Evolutionary conservation across 2,888 invertebrate genomes (phyloP).

Genomic region (Conomelus anceps): DNA sequence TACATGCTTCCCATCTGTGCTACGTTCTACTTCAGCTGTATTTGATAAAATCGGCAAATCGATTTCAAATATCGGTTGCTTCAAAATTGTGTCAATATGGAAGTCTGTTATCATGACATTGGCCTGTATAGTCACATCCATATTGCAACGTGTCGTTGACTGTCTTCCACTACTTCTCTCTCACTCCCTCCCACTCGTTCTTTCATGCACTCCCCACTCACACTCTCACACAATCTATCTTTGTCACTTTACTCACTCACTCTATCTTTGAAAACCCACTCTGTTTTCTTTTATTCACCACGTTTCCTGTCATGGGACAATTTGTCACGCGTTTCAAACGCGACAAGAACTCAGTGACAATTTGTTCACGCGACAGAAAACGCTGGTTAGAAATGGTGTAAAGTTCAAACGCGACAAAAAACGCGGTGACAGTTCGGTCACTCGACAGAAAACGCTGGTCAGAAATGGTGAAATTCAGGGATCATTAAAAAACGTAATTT

Average conservation of each 20-base stretch:
- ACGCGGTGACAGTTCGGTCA: no score
- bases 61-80: neutral
- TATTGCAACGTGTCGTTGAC: neutral
- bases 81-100: neutral
- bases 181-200: neutral
- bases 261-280: neutral
- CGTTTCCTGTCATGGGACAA: no score
- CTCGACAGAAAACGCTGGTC: no score
- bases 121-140: neutral
- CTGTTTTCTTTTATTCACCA: neutral
- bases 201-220: no score
- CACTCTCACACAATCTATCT: no score
- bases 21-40: neutral
- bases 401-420: no score
- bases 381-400: no score
- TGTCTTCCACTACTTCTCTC: neutral
- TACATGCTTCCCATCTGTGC: neutral
- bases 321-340: no score
- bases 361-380: no score
- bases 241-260: neutral
- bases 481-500: no score
- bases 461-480: no score
- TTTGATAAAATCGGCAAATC: neutral
- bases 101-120: neutral
- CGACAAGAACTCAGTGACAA: no score